Evolutionary conservation across 2,888 invertebrate species (phyloP), one percentile per base, ranked within the genome.

Genomic region (Sarcophaga caerulescens): DNA sequence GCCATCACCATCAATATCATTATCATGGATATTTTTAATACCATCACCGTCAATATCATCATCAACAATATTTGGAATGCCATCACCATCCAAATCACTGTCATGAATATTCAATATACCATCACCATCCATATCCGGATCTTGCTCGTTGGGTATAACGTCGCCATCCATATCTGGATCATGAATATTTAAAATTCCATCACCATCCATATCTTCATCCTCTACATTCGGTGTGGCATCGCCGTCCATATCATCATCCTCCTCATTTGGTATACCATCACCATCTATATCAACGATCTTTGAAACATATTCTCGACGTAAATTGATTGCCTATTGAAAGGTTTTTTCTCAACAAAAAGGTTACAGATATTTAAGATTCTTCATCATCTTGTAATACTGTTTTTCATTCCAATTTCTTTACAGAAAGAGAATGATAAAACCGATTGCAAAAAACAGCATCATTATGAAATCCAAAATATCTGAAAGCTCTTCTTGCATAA

Each of bases 21-120:
- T 89, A 88, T 91, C 93, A 89, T 93, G 91, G 93, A 93, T 91
- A 92, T 92, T 92, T 93, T 73, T 90, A 89, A 87, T 89, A 91
- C 77, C 88, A 89, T 91, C 92, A 86, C 90, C 91, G 62, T 91
- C 90, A 74, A 91, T 90, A 70, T 90, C 91, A 19, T 87, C 87
- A 76, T 90, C 92, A 88, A 92, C 90, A 87, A 91, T 89, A 77
- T 89, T 89, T 11, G 93, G 91, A 87, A 92, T 92, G 60, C 93
- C 91, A 89, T 91, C 92, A 87, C 89, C 89, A 70, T 89, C 89
- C 14, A 89, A 88, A 63, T 90, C 91, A 70, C 89, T 88, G 83
- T 91, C 89, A 57, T 89, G 88, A 17, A 92, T 93, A 69, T 89
- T 89, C 44, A 85, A 81, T 73, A 89, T 88, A 57, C 89, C 89